Conservation (phyloP, 2,113 vertebrate genomes). For the Eudyptes chrysolophus region DNA sequence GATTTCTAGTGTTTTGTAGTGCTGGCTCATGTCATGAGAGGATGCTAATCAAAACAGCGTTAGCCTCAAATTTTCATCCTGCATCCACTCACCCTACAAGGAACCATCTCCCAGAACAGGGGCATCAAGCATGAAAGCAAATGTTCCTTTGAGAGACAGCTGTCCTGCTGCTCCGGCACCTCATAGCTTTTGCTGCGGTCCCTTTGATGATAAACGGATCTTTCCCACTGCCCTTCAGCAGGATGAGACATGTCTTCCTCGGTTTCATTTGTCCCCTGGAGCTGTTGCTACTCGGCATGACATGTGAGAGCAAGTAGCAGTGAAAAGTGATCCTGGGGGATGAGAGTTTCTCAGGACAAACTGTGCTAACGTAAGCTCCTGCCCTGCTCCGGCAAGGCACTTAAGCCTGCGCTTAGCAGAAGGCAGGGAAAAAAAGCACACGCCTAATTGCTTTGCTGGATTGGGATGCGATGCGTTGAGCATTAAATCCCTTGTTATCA, state of each 20-base stretch:
- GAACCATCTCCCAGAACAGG: not conserved
- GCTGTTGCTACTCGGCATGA: not conserved
- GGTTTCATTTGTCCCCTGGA: not conserved
- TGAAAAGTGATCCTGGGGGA: not conserved
- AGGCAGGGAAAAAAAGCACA: not conserved
- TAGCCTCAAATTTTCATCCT: not conserved
- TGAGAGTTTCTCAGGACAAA: not conserved
- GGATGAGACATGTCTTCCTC: not conserved
- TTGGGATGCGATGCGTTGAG: not conserved
- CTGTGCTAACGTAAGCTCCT: not conserved
- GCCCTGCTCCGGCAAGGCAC: not conserved
- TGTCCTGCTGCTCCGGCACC: not conserved
- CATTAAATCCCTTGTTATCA: not conserved
- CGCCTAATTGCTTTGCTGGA: not conserved
- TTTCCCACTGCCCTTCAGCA: not conserved
- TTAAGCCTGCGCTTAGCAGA: not conserved
- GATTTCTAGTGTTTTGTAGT: not conserved
- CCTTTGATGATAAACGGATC: not conserved
- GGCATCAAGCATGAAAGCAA: not conserved
- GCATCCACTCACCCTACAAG: not conserved
- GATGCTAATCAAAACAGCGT: not conserved
- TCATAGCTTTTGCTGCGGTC: accelerated
- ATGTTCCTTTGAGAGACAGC: not conserved
- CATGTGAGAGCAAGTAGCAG: not conserved
- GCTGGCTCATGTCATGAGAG: not conserved